Evolutionary conservation across 2,113 vertebrate genomes (phyloP).

Genomic region (Myrmecophaga tridactyla): DNA sequence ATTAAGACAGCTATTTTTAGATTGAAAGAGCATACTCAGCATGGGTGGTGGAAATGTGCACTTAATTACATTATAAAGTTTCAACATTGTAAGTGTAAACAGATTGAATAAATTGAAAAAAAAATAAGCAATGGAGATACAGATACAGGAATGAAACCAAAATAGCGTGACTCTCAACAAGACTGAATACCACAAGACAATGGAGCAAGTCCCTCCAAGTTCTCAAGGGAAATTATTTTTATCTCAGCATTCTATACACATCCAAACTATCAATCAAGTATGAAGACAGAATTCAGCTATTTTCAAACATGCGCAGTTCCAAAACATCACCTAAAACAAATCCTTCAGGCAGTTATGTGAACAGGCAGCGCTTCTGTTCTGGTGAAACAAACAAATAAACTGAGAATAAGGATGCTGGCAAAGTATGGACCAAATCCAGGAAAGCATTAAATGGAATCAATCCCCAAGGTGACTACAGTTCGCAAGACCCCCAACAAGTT

Average conservation of each 20-base stretch:
- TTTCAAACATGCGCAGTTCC: neutral
- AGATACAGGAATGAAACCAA: neutral
- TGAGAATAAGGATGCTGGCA: neutral
- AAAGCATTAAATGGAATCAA: neutral
- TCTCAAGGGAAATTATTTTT: constrained; percentile 10
- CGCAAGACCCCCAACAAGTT: neutral
- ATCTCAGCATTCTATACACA: constrained; percentile 41
- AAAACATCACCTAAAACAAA: neutral
- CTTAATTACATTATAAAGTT: neutral
- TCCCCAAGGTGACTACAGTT: neutral
- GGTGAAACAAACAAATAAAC: constrained; percentile 16
- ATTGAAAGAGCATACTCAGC: neutral
- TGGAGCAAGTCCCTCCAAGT: neutral
- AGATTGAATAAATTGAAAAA: neutral
- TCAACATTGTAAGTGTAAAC: neutral
- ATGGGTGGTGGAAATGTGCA: neutral
- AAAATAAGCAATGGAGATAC: neutral
- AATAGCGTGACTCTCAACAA: neutral
- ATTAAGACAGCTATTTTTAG: neutral
- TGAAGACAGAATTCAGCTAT: neutral
- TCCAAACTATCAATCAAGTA: neutral
- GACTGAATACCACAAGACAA: neutral
- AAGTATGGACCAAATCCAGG: neutral
- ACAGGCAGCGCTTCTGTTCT: neutral
- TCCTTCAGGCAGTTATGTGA: neutral